These are phyloP conservation scores for Coenonympha glycerion DNA, from an alignment of 2,888 invertebrate species.

Conservation along the genomic window DNA sequence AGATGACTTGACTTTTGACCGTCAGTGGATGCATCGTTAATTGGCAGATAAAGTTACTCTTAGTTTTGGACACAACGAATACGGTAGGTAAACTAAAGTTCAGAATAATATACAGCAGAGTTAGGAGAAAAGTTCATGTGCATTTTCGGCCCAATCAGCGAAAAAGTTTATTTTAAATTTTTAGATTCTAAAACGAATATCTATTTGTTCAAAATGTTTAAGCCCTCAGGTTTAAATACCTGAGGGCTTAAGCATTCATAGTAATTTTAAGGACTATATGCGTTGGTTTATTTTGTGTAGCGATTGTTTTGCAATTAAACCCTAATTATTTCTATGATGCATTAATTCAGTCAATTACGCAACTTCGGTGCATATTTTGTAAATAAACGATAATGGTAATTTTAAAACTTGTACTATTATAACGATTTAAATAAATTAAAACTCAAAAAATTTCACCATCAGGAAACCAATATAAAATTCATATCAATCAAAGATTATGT, in stretches of 20 bases:
- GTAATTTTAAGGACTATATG: background rate
- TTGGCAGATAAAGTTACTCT: background rate
- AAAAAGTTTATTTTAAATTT: background rate
- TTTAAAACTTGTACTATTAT: too few relatives aligned
- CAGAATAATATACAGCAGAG: background rate
- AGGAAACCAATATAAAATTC: too few relatives aligned
- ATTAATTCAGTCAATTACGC: background rate
- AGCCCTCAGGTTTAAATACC: background rate
- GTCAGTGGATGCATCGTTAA: background rate
- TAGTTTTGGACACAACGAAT: background rate
- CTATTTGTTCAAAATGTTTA: background rate
- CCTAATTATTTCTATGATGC: background rate
- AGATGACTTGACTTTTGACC: too few relatives aligned
- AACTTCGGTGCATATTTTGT: background rate
- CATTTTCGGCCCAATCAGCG: background rate
- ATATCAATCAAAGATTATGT: too few relatives aligned
- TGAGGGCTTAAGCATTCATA: too few relatives aligned
- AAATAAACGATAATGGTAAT: background rate
- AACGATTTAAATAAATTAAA: too few relatives aligned
- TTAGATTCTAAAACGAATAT: background rate
- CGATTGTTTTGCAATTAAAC: background rate
- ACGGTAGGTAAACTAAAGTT: too few relatives aligned
- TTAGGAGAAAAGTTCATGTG: background rate
- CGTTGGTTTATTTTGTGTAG: background rate
- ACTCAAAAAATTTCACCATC: too few relatives aligned